A percentile compares a stretch with the other conserved stretches of the same genome.
These are phyloP conservation scores for Eueides isabella DNA, from an alignment of 1,140 invertebrate species.

Conservation along the genomic window DNA sequence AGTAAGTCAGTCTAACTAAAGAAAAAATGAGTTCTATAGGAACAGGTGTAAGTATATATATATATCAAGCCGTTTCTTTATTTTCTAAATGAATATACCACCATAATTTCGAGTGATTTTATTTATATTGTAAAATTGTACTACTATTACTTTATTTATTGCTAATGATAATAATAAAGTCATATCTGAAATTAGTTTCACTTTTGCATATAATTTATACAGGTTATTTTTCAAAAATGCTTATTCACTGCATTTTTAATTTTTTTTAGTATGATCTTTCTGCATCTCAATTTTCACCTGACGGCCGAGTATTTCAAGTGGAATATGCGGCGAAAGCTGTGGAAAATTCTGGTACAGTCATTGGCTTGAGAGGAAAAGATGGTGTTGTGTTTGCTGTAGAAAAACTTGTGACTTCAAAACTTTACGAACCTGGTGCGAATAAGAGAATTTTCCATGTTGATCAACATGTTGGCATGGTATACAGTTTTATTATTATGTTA, in stretches of 20 bases:
- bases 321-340: constrained; percentile 99
- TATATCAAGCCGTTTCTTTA: neutral
- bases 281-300: constrained; percentile 99
- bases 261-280: constrained; percentile 97
- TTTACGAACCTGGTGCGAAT: constrained; percentile 97
- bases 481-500: constrained; percentile 13
- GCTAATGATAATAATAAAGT: neutral
- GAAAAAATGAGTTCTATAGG: constrained; percentile 96
- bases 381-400: constrained; percentile 98
- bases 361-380: constrained; percentile 97
- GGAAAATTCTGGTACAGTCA: constrained; percentile 98
- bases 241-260: constrained; percentile 58
- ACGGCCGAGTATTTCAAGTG: constrained; percentile 99
- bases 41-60: constrained; percentile 89
- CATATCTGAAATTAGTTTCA: neutral
- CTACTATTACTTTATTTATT: neutral
- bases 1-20: constrained; percentile 10
- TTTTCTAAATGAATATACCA: neutral
- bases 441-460: constrained; percentile 97
- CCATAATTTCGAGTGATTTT: neutral
- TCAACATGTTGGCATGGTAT: constrained; percentile 96
- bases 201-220: neutral
- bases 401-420: constrained; percentile 97
- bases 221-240: constrained; percentile 38
- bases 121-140: neutral